These are phyloP conservation scores for Drosophila prosaltans DNA, from an alignment of 1,140 invertebrate species.

Conservation along the genomic window DNA sequence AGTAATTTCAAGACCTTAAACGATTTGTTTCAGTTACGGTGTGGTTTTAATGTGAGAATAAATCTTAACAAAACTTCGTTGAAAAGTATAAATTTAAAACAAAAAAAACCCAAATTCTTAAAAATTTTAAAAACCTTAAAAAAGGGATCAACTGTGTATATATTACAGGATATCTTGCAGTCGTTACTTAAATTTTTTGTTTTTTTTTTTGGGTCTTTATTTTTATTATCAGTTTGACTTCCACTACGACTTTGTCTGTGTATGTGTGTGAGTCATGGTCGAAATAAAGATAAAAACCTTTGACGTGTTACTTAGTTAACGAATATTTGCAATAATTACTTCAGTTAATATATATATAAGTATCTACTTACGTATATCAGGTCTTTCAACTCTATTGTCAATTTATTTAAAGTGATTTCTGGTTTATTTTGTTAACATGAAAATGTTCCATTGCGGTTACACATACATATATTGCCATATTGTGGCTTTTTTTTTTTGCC, in stretches of 20 bases:
- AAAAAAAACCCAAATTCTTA: no score
- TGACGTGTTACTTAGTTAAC: constrained; percentile 7
- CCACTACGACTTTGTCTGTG: not conserved
- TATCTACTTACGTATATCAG: not conserved
- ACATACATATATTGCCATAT: not conserved
- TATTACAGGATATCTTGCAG: no score
- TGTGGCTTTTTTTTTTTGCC: no score
- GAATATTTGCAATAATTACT: constrained; percentile 6
- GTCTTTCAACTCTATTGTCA: constrained; percentile 8
- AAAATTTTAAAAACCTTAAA: no score
- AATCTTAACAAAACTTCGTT: no score
- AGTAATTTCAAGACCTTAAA: no score
- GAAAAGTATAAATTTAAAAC: no score
- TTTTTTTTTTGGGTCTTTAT: not conserved
- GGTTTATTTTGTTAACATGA: not conserved
- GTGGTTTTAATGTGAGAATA: no score
- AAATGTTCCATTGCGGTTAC: constrained; percentile 11
- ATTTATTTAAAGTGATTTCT: not conserved
- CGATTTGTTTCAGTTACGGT: no score
- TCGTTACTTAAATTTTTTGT: not conserved
- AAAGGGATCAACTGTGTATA: no score
- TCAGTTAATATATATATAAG: not conserved
- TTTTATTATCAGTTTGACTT: constrained; percentile 10
- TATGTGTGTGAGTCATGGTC: not conserved
- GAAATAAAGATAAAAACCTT: constrained; percentile 1